Percentiles rank a stretch among this genome's conserved stretches.
Conservation (phyloP, 2,888 invertebrate species). For the Pasiphila rectangulata region DNA sequence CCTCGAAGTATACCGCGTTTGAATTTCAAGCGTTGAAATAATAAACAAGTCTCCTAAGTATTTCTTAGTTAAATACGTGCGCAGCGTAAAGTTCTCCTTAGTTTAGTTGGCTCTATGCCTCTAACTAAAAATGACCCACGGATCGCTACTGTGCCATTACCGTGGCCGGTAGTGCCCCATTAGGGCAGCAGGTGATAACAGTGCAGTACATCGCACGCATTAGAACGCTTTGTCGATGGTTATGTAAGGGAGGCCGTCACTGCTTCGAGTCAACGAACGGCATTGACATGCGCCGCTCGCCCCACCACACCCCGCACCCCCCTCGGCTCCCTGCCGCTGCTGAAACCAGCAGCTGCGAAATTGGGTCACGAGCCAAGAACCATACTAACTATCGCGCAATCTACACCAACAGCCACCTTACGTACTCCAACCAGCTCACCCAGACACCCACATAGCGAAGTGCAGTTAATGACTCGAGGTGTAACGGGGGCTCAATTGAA, state of each 20-base stretch:
- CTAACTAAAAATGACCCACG: constrained; percentile 1
- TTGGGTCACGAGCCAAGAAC: constrained; percentile 72
- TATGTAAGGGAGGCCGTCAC: constrained; percentile 79
- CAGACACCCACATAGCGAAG: constrained; percentile 43
- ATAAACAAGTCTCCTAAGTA: too few relatives aligned
- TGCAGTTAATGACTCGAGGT: constrained; percentile 43
- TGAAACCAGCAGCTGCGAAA: constrained; percentile 80
- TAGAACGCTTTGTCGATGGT: constrained; percentile 75
- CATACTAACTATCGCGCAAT: constrained; percentile 17
- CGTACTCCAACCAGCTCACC: constrained; percentile 58
- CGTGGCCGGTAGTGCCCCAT: constrained; percentile 24
- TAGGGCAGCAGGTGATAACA: constrained; percentile 29
- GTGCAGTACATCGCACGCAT: constrained; percentile 66
- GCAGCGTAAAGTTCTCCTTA: not conserved
- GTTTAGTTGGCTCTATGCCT: not conserved
- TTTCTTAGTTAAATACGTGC: not conserved
- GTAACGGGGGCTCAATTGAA: constrained; percentile 33
- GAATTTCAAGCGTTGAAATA: too few relatives aligned
- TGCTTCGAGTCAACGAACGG: constrained; percentile 79
- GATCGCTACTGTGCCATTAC: constrained; percentile 1
- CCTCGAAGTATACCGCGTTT: not conserved
- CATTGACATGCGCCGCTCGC: constrained; percentile 76
- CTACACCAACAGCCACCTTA: constrained; percentile 57
- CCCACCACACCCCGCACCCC: constrained; percentile 44
- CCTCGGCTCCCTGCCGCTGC: constrained; percentile 61